phyloP scores from a whole-genome alignment of 1,140 invertebrate species.

The Pemphigus obesinymphae region DNA sequence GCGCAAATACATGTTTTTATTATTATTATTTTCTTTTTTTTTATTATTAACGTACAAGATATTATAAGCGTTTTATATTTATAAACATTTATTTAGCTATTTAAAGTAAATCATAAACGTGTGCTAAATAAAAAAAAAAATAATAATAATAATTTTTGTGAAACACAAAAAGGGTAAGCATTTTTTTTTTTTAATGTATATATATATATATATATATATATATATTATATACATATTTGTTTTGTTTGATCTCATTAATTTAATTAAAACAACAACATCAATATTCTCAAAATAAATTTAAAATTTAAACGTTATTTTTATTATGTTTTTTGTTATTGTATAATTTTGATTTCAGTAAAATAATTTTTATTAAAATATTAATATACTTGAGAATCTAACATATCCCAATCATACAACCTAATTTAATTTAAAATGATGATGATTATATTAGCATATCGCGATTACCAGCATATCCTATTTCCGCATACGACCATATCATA shows the following conservation, averaged over 20 bases:
- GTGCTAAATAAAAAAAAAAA: not conserved
- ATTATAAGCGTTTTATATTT: constrained; percentile 6
- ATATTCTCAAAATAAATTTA: no score
- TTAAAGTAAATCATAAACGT: not conserved
- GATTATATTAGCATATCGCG: constrained; percentile 7
- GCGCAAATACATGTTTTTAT: not conserved
- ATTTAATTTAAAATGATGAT: not conserved
- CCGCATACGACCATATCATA: constrained; percentile 16
- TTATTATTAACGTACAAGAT: not conserved
- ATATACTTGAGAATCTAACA: constrained; percentile 18
- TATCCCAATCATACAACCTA: constrained; percentile 13
- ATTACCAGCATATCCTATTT: not conserved
- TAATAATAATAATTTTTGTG: constrained; percentile 21
- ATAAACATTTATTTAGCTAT: constrained; percentile 4
- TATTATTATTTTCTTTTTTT: not conserved
- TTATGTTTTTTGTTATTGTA: not conserved
- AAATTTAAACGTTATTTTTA: not conserved
- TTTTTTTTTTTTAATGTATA: constrained; percentile 2
- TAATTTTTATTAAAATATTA: no score
- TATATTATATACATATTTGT: constrained; percentile 15
- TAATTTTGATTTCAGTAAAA: not conserved
- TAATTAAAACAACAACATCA: constrained; percentile 12
- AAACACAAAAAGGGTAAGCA: constrained; percentile 33
- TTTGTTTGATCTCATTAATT: constrained; percentile 37
- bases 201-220: not conserved